phyloP scores from a whole-genome alignment of 2,113 vertebrate genomes.

The Alethe castanea region DNA sequence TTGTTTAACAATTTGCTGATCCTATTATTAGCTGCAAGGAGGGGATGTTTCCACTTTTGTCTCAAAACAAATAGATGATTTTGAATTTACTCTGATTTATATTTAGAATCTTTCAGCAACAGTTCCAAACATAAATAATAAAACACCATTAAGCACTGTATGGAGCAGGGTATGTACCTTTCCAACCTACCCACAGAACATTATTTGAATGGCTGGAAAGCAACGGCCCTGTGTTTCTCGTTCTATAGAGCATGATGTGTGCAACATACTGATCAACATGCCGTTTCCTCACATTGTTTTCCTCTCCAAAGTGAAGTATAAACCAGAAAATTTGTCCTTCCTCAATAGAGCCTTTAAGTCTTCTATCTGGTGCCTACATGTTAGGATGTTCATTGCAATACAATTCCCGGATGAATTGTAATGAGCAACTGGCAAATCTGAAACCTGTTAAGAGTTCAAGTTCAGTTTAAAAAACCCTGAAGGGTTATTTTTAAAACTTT shows the following conservation, averaged over 20 bases:
- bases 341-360: conserved; percentile 1
- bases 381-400: conserved; percentile 8
- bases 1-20: background rate
- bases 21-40: conserved; percentile 64
- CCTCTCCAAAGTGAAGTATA: conserved; percentile 20
- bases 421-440: conserved; percentile 1
- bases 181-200: background rate
- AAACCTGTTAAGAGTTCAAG: background rate
- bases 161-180: background rate
- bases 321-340: conserved; percentile 35
- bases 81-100: background rate
- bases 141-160: background rate
- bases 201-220: background rate
- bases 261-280: conserved; percentile 2
- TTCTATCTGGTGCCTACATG: conserved; percentile 25
- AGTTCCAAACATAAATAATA: background rate
- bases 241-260: background rate
- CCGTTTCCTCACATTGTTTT: conserved; percentile 54
- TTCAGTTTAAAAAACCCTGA: background rate
- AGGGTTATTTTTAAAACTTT: conserved; percentile 28
- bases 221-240: background rate
- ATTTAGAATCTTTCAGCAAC: background rate
- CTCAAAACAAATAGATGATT: conserved; percentile 8
- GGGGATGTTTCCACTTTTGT: conserved; percentile 32
- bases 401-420: conserved; percentile 59